These are phyloP conservation scores for Setophaga petechia DNA, from an alignment of 2,113 vertebrate species.

Conservation along the genomic window DNA sequence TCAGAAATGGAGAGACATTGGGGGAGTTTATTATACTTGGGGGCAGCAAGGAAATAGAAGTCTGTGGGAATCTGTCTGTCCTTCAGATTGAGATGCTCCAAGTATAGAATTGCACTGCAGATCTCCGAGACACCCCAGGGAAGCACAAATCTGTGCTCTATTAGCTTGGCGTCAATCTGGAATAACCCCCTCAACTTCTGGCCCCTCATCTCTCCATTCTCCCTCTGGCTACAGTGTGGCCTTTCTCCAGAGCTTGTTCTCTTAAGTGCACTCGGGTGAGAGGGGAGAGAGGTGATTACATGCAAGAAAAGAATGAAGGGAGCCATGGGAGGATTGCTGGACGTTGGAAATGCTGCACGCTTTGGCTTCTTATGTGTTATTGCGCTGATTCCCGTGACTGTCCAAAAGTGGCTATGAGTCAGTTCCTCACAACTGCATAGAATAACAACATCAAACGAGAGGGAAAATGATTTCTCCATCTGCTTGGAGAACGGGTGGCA, in stretches of 20 bases:
- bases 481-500: slow-evolving; percentile 15
- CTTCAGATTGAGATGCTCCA: not conserved
- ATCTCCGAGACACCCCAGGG: not conserved
- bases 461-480: slow-evolving; percentile 60
- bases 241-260: slow-evolving; percentile 12
- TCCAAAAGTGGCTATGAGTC: slow-evolving; percentile 59
- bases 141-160: not conserved
- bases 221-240: not conserved
- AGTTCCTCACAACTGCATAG: slow-evolving; percentile 25
- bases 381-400: slow-evolving; percentile 24
- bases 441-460: slow-evolving; percentile 50
- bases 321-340: slow-evolving; percentile 2
- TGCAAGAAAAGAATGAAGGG: slow-evolving; percentile 31
- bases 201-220: not conserved
- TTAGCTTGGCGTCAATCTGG: not conserved
- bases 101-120: not conserved
- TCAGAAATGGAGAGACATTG: not conserved
- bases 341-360: not conserved
- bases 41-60: not conserved
- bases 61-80: not conserved
- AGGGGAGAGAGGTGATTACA: not conserved
- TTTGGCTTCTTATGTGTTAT: slow-evolving; percentile 48
- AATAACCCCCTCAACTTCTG: not conserved
- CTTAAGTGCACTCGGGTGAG: not conserved
- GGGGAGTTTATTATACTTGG: not conserved